Base-by-base conservation (phyloP, 2,888 invertebrate genomes). In the Limnephilus rhombicus region DNA sequence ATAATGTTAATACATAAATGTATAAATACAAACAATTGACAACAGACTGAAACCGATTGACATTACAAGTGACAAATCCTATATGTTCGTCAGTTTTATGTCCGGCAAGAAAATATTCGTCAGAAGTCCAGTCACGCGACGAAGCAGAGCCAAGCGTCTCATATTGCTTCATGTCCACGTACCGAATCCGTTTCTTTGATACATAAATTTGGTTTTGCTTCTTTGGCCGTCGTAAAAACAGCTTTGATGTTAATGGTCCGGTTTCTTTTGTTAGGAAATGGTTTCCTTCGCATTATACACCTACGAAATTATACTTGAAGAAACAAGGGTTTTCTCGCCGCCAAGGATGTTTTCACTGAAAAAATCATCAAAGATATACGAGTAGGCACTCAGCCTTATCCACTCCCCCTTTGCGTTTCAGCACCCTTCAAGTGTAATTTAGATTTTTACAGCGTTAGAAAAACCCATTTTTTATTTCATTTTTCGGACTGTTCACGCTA, bases 201-300 rank as follows among this genome's bases (percentile, higher is more conserved):
- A 29, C 37, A 45, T 15, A 49, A 29, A 45, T 86, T 86, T 86
- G 45, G 49, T 45, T 24, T 41, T 86, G n/a, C n/a, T 86, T 45
- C 29, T 24, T 45, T 45, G 29, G 45, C 29, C 45, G 15, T 45
- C 86, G 45, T 86, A 45, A 45, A 12, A 86, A 45, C 86, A 29
- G 45, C 86, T 86, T 86, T 86, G 86, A 86, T 86, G 86, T 86
- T 86, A 86, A 86, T 86, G 49, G 34, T 49, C 45, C 86, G 15
- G 86, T 86, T 86, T 86, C 45, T 45, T 37, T 86, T 45, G 45
- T 45, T 45, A 12, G 49, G 29, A 29, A 86, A 86, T 29, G 45
- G 45, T 86, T 45, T 86, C 29, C 82, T 68, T 24, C 68, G 68
- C 68, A 68, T 68, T 68, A 68, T 24, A 24, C 68, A 68, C 68